Evolutionary conservation across 1,140 invertebrate species (phyloP).

Genomic region (Euwallacea similis): DNA sequence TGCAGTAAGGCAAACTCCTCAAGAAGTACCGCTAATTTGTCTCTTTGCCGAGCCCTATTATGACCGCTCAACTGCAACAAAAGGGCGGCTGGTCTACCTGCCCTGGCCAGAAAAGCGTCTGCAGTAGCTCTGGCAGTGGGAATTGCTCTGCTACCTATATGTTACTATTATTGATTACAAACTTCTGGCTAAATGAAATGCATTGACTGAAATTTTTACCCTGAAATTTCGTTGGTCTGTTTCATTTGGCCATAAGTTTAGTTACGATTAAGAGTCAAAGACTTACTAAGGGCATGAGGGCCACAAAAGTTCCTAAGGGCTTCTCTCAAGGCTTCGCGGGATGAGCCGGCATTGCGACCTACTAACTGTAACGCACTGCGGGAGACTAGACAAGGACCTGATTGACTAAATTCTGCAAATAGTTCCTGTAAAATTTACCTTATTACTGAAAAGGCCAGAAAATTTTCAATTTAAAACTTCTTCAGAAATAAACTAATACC

Average conservation of each 20-base stretch:
- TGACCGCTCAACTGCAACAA: slow-evolving; percentile 92
- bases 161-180: neutral
- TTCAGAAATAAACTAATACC: slow-evolving; percentile 56
- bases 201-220: neutral
- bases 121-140: slow-evolving; percentile 16
- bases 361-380: slow-evolving; percentile 86
- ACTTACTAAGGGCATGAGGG: slow-evolving; percentile 66
- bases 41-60: slow-evolving; percentile 90
- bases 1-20: slow-evolving; percentile 90
- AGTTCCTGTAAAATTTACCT: slow-evolving; percentile 72
- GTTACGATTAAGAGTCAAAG: neutral
- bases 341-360: slow-evolving; percentile 59
- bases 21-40: slow-evolving; percentile 87
- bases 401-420: slow-evolving; percentile 88
- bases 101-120: slow-evolving; percentile 85
- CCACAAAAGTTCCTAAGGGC: slow-evolving; percentile 84
- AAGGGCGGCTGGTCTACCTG: slow-evolving; percentile 82
- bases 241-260: neutral
- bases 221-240: neutral
- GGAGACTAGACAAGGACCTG: slow-evolving; percentile 91
- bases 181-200: neutral
- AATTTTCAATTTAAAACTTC: too few species aligned
- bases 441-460: too few species aligned
- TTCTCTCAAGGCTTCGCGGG: slow-evolving; percentile 82
- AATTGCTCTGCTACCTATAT: slow-evolving; percentile 19